Conservation (phyloP, 2,888 invertebrate genomes). For the Eumacrocentrus americanus region DNA sequence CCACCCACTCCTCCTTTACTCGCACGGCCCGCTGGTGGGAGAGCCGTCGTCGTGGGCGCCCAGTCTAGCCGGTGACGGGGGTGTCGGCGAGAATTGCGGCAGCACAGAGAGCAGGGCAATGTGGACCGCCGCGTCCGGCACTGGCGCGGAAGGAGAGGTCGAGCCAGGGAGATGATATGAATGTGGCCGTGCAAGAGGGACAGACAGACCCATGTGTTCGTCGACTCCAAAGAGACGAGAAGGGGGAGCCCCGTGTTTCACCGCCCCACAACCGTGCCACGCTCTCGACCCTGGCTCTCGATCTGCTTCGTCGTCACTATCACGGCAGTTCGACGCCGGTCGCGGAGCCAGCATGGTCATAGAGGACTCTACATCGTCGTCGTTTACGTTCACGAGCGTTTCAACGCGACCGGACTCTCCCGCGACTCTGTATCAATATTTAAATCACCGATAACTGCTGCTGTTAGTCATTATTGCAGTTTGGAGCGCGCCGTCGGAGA, state of each 20-base stretch:
- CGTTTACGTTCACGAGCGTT: conserved; percentile 26
- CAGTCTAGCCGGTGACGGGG: too few relatives aligned
- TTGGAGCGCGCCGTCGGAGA: neutral
- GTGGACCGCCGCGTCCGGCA: conserved; percentile 24
- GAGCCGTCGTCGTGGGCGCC: too few relatives aligned
- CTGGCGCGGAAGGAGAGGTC: conserved; percentile 16
- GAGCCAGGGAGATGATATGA: neutral
- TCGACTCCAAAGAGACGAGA: conserved; percentile 31
- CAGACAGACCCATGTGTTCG: conserved; percentile 15
- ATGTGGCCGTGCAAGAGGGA: conserved; percentile 1
- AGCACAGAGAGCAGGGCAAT: too few relatives aligned
- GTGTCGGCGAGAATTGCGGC: too few relatives aligned
- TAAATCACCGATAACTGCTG: too few relatives aligned
- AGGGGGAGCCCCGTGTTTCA: conserved; percentile 10
- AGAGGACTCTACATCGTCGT: too few relatives aligned
- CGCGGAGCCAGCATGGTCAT: conserved; percentile 57
- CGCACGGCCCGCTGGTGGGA: too few relatives aligned
- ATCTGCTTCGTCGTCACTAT: conserved; percentile 44
- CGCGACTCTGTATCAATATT: neutral
- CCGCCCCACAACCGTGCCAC: conserved; percentile 24
- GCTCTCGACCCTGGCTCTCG: conserved; percentile 18
- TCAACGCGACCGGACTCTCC: neutral
- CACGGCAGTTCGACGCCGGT: conserved; percentile 59
- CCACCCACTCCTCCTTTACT: too few relatives aligned
- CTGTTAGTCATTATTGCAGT: too few relatives aligned